phyloP scores from a whole-genome alignment of 2,113 vertebrate species.

The Apteryx owenii region DNA sequence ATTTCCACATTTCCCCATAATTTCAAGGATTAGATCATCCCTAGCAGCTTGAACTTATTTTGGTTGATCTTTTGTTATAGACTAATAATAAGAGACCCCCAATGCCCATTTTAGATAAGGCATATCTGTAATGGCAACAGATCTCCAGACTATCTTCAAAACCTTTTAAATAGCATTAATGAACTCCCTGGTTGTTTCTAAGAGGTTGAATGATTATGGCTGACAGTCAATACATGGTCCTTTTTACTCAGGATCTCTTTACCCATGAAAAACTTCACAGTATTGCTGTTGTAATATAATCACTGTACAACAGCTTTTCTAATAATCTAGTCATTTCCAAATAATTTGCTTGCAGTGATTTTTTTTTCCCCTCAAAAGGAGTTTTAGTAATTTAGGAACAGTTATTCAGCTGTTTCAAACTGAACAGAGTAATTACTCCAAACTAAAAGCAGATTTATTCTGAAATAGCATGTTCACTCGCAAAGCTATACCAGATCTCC shows the following conservation, averaged over 20 bases:
- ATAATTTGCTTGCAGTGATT: not conserved
- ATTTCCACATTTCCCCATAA: not conserved
- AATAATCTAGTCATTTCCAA: not conserved
- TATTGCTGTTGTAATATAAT: not conserved
- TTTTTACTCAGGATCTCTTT: not conserved
- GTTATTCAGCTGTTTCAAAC: not conserved
- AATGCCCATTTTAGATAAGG: not conserved
- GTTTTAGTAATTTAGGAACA: not conserved
- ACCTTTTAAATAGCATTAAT: not conserved
- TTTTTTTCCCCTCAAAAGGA: not conserved
- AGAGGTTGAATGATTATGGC: not conserved
- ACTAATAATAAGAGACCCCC: not conserved
- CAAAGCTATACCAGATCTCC: not conserved
- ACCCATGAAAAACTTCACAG: not conserved
- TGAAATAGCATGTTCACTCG: not conserved
- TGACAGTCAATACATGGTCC: not conserved
- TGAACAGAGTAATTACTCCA: not conserved
- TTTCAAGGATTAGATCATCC: not conserved
- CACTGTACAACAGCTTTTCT: not conserved
- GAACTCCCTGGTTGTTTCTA: not conserved
- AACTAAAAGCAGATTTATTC: not conserved
- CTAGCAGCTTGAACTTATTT: not conserved
- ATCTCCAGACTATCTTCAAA: not conserved
- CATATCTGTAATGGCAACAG: not conserved
- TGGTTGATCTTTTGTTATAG: not conserved